A percentile compares a stretch with the other conserved stretches of the same genome.
These are phyloP conservation scores for Ailurus styani DNA, from an alignment of 2,113 vertebrate genomes.

Conservation along the genomic window DNA sequence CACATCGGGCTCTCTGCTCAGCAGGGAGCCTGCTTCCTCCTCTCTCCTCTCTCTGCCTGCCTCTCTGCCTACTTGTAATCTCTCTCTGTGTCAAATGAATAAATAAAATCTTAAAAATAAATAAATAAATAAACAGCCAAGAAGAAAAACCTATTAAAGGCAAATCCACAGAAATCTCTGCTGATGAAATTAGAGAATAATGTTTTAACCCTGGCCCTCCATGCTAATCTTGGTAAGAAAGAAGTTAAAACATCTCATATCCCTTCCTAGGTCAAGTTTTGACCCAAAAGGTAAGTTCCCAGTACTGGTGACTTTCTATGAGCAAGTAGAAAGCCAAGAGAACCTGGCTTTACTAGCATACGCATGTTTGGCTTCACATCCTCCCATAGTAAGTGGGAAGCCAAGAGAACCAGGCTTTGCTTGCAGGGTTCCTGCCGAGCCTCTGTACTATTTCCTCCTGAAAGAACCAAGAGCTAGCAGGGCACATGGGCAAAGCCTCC, in stretches of 20 bases:
- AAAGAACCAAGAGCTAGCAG: background rate
- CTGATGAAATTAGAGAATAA: background rate
- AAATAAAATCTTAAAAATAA: too few relatives aligned
- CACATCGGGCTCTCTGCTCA: too few relatives aligned
- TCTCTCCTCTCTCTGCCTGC: too few relatives aligned
- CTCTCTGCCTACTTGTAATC: too few relatives aligned
- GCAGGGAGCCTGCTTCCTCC: too few relatives aligned
- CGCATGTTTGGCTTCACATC: background rate
- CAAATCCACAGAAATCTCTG: background rate
- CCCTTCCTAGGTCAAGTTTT: background rate
- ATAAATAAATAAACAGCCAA: background rate
- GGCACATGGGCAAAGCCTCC: background rate
- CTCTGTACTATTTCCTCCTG: background rate
- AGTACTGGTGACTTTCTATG: background rate
- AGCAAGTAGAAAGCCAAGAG: background rate
- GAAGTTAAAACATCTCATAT: background rate
- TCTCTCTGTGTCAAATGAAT: too few relatives aligned
- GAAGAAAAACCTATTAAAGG: background rate
- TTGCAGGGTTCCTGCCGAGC: background rate
- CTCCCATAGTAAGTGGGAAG: background rate
- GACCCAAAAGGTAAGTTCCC: background rate
- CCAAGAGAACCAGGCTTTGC: background rate
- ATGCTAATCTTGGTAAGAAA: background rate
- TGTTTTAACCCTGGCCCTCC: background rate
- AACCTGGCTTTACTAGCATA: background rate